Evolutionary conservation across 1,140 invertebrate genomes (phyloP).

Genomic region (Phthorimaea operculella): DNA sequence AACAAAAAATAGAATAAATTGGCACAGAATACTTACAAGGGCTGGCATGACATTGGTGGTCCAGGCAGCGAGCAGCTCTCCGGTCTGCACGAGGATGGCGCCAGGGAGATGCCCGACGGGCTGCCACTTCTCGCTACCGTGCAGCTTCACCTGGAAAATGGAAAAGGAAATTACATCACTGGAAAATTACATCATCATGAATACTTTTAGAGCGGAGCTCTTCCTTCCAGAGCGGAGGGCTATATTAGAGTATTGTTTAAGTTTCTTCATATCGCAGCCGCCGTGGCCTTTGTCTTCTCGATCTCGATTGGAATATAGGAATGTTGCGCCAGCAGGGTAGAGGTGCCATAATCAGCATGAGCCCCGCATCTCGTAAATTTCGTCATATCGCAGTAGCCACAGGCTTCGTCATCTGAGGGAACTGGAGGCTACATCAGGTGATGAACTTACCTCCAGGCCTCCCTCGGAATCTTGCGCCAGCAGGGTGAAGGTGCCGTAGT

Average conservation of each 20-base stretch:
- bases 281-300: too few relatives aligned
- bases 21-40: conserved; percentile 69
- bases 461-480: conserved; percentile 78
- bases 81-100: conserved; percentile 81
- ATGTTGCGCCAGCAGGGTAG: conserved; percentile 79
- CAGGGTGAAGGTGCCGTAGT: conserved; percentile 80
- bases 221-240: too few relatives aligned
- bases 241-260: too few relatives aligned
- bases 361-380: conserved; percentile 72
- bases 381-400: conserved; percentile 30
- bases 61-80: conserved; percentile 82
- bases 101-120: conserved; percentile 81
- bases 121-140: conserved; percentile 76
- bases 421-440: conserved; percentile 77
- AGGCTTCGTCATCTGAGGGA: conserved; percentile 65
- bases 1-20: too few relatives aligned
- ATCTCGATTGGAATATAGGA: too few relatives aligned
- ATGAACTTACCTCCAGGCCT: conserved; percentile 66
- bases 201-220: too few relatives aligned
- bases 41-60: conserved; percentile 77
- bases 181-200: too few relatives aligned
- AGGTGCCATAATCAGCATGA: conserved; percentile 79
- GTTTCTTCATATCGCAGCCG: too few relatives aligned
- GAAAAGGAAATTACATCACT: not conserved
- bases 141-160: conserved; percentile 70